Conservation (phyloP, 1,140 invertebrate genomes). For the Psilanteris sp. region DNA sequence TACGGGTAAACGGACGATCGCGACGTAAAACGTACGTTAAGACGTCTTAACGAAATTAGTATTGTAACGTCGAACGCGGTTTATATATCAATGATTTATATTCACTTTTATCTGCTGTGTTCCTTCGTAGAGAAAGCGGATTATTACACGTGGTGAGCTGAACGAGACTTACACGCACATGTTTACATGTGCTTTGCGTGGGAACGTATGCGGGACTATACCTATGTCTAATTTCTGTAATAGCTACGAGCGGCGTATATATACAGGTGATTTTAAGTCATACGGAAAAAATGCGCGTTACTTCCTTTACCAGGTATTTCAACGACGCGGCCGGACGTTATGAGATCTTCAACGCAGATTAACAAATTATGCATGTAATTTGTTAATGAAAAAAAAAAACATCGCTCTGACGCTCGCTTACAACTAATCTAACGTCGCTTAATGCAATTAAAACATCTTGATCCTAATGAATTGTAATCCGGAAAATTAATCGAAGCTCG, state of each 20-base stretch:
- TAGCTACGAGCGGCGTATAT: conserved; percentile 49
- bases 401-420: too few species aligned
- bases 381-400: too few species aligned
- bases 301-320: conserved; percentile 42
- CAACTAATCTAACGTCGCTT: too few species aligned
- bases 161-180: conserved; percentile 50
- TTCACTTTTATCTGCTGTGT: conserved; percentile 32
- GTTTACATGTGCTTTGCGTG: conserved; percentile 54
- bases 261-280: conserved; percentile 58
- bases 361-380: too few species aligned
- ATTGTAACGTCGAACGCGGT: conserved; percentile 1
- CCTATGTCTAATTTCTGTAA: conserved; percentile 58
- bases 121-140: conserved; percentile 45
- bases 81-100: conserved; percentile 25
- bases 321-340: conserved; percentile 42
- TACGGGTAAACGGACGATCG: too few species aligned
- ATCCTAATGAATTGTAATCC: too few species aligned
- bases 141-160: conserved; percentile 39
- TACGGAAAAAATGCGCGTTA: conserved; percentile 51
- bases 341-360: conserved; percentile 27
- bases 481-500: too few species aligned
- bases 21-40: too few species aligned
- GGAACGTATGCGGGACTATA: conserved; percentile 51
- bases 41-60: conserved; percentile 1
- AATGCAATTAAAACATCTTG: too few species aligned